A percentile compares a stretch with the other conserved stretches of the same genome.
Evolutionary conservation across 2,888 invertebrate species (phyloP).

Genomic region (Eutolmus rufibarbis): DNA sequence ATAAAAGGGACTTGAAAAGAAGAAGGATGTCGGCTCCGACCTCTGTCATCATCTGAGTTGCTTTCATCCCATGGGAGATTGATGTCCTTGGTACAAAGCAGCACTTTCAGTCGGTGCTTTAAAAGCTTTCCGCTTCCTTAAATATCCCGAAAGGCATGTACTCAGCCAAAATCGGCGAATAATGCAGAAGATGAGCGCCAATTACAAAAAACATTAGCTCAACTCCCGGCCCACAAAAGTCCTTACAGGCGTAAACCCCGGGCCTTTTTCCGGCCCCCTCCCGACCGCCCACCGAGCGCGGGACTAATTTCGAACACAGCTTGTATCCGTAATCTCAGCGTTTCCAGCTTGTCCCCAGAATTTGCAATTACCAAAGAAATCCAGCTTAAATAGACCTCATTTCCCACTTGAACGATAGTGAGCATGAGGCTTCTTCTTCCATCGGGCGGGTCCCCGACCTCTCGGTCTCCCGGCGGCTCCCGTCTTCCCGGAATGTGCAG

Average conservation of each 20-base stretch:
- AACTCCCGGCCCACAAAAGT: background rate
- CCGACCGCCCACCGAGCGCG: background rate
- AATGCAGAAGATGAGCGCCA: background rate
- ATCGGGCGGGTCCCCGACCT: background rate
- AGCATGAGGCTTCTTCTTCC: background rate
- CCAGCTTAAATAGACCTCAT: slow-evolving; percentile 19
- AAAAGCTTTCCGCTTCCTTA: background rate
- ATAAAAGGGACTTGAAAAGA: background rate
- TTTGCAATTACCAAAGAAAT: slow-evolving; percentile 20
- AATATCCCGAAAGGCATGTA: background rate
- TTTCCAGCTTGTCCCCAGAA: slow-evolving; percentile 4
- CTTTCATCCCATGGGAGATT: background rate
- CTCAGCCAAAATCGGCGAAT: background rate
- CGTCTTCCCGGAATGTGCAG: background rate
- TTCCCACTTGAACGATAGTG: background rate
- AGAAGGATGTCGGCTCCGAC: background rate
- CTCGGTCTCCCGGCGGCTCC: background rate
- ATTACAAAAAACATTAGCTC: slow-evolving; percentile 20
- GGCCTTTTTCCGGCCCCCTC: background rate
- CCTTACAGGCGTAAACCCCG: background rate
- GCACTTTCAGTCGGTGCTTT: background rate
- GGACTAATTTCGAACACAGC: background rate
- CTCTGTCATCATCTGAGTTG: background rate
- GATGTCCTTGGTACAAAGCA: background rate
- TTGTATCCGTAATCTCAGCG: slow-evolving; percentile 3